Evolutionary conservation across 2,797 vertebrate genomes (phyloP), one percentile per base, ranked within the genome.

Genomic region (Pipistrellus pipistrellus): DNA sequence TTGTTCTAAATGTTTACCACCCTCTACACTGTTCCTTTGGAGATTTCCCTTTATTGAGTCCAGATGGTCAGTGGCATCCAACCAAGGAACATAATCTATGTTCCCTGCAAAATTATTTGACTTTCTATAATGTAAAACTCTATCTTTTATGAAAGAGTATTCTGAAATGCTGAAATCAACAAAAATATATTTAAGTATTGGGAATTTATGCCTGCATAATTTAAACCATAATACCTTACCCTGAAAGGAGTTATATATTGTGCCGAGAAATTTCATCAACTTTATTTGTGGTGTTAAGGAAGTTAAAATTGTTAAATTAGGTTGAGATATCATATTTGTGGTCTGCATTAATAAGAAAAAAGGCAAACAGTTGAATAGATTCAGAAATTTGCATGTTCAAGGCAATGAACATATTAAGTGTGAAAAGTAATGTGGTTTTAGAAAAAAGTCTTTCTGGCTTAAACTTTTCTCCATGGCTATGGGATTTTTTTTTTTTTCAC

Each of bases 111-210:
- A 93, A 94, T 75, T 46, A 83, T 23, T 84, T 95, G 2, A 85
- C 17, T 92, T 44, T 78, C 53, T 87, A 44, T 73, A 83, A 25
- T 73, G 17, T 64, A 88, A 44, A 8, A 76, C 1, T 7, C 5
- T 44, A 83, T 82, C 11, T 91, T 91, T 93, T 35, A 84, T 51
- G 17, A 86, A 35, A 69, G 7, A 90, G 18, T 91, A 1, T 41
- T 75, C 46, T 94, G 8, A 81, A 78, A 81, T 80, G n/a, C 6
- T 44, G 12, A 14, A 41, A 84, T 2, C 9, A 35, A 8, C 41
- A 93, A 62, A 68, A 83, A 84, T 23, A 14, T 88, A 91, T 78
- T 93, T 94, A 90, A 94, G 96, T 88, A 72, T 85, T 90, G 68
- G 4, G 48, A 80, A 83, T 87, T 83, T 90, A 18, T 71, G 10